These are phyloP conservation scores for Tenthredo scrophulariae DNA, from an alignment of 2,888 invertebrate genomes.

Conservation along the genomic window DNA sequence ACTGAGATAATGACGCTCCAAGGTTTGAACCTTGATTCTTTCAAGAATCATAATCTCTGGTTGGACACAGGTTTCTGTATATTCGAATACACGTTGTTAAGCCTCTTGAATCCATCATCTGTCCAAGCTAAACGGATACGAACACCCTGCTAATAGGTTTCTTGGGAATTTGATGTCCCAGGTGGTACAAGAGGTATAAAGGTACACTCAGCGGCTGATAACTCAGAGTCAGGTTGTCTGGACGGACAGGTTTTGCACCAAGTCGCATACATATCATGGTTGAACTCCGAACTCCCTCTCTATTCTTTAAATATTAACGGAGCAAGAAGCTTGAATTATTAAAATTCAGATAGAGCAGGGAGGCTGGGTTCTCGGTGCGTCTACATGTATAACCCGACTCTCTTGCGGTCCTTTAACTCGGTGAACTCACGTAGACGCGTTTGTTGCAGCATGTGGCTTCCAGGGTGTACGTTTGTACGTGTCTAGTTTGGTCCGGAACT, in stretches of 20 bases:
- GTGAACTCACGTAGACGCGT: constrained; percentile 31
- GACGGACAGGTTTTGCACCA: constrained; percentile 51
- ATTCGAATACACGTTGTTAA: background rate
- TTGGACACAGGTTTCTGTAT: background rate
- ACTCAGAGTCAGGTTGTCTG: constrained; percentile 34
- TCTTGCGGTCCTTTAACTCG: background rate
- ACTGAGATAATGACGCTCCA: background rate
- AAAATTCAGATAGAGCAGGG: constrained; percentile 57
- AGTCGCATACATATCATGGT: constrained; percentile 68
- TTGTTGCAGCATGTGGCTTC: constrained; percentile 23
- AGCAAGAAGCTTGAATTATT: constrained; percentile 70
- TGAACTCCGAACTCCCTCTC: constrained; percentile 63
- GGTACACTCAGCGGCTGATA: constrained; percentile 46
- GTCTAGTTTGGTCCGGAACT: constrained; percentile 29
- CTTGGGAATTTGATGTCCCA: constrained; percentile 50
- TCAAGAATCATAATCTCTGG: background rate
- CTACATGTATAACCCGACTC: constrained; percentile 15
- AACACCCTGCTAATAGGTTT: constrained; percentile 43
- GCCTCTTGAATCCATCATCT: constrained; percentile 20
- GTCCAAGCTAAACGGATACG: constrained; percentile 23
- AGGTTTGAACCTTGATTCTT: background rate
- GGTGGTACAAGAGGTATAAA: constrained; percentile 44
- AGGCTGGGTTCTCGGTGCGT: background rate
- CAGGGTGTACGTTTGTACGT: constrained; percentile 16
- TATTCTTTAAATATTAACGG: constrained; percentile 68